A percentile compares a stretch with the other conserved stretches of the same genome.
phyloP scores from a whole-genome alignment of 2,113 vertebrate genomes.

The Genyomyrus donnyi region DNA sequence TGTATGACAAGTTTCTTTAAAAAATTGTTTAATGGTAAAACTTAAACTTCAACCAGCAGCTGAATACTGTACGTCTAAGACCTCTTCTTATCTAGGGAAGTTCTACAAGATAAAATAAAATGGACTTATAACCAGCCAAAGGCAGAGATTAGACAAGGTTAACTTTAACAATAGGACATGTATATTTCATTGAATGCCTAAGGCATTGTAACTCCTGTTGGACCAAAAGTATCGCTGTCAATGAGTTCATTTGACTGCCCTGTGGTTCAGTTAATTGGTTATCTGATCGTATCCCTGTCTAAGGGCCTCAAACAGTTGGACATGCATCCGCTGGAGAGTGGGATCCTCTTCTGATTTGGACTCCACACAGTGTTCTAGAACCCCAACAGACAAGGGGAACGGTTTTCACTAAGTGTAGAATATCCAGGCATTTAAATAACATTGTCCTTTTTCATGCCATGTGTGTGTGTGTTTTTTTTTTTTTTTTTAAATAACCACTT shows the following conservation, averaged over 20 bases:
- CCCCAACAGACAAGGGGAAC: neutral
- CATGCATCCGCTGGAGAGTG: neutral
- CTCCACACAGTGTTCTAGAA: neutral
- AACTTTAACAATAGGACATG: neutral
- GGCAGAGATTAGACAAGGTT: neutral
- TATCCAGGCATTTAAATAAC: neutral
- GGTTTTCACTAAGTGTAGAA: neutral
- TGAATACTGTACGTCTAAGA: neutral
- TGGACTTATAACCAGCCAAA: neutral
- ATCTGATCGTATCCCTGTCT: neutral
- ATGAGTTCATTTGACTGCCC: neutral
- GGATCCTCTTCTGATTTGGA: neutral
- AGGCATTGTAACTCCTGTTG: neutral
- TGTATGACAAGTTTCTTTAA: neutral
- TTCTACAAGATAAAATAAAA: neutral
- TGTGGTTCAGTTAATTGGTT: neutral
- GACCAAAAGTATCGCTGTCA: neutral
- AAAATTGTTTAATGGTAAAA: neutral
- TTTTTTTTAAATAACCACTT: neutral
- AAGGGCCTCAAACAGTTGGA: conserved; percentile 5
- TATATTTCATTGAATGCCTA: neutral
- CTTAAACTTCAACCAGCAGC: neutral
- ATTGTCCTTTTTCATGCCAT: neutral
- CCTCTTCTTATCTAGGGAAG: neutral
- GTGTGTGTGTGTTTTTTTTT: neutral